These are phyloP conservation scores for Sarotherodon lohbergeri DNA, from an alignment of 2,113 vertebrate genomes.

Conservation along the genomic window DNA sequence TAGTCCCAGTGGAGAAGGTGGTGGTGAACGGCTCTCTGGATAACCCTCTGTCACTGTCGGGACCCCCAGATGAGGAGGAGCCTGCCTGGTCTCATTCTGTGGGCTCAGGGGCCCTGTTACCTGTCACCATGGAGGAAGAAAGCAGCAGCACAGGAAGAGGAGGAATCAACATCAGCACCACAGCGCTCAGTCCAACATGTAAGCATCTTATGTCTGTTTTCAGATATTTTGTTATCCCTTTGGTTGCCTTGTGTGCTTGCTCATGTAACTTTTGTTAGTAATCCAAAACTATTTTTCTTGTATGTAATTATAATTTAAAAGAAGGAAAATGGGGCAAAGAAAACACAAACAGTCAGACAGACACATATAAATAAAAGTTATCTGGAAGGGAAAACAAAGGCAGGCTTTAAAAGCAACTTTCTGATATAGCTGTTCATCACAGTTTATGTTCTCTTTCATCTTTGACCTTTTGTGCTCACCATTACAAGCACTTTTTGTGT, in stretches of 20 bases:
- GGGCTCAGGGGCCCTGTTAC: constrained; percentile 55
- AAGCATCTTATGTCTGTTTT: not conserved
- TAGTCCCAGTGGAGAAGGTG: constrained; percentile 33
- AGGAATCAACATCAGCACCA: constrained; percentile 37
- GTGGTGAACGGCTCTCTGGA: constrained; percentile 35
- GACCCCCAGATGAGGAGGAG: constrained; percentile 36
- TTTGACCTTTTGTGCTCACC: not conserved
- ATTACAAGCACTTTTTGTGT: not conserved
- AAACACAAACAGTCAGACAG: not conserved
- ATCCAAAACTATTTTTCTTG: not conserved
- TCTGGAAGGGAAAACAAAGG: not conserved
- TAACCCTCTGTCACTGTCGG: constrained; percentile 7
- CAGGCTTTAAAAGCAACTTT: not conserved
- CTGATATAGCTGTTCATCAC: not conserved
- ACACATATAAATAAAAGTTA: not conserved
- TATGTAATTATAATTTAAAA: not conserved
- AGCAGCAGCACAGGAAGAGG: constrained; percentile 1
- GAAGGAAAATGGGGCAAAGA: not conserved
- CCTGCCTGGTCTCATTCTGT: constrained; percentile 54
- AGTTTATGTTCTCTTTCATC: not conserved
- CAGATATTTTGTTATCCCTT: not conserved
- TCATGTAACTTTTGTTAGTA: not conserved
- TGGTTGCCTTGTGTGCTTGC: not conserved
- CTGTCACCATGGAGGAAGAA: constrained; percentile 61
- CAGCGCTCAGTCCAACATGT: constrained; percentile 53